Conservation (phyloP, 2,797 vertebrate genomes). For the Spea hammondii region DNA sequence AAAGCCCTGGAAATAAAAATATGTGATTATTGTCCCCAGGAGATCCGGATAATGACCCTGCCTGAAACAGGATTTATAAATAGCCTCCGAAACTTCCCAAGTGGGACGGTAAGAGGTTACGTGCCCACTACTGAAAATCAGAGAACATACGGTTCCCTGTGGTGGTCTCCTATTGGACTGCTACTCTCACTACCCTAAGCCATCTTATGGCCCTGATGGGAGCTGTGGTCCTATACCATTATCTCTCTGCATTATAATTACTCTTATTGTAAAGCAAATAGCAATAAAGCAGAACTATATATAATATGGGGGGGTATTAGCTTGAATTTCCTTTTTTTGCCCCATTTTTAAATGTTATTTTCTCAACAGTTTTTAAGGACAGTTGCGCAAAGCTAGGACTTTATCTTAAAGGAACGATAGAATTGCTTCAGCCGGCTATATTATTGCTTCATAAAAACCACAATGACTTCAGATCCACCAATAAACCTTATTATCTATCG, state of each 20-base stretch:
- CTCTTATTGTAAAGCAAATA: background rate
- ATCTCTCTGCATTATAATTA: too few species aligned
- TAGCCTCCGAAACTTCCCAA: slow-evolving; percentile 12
- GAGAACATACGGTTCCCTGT: too few species aligned
- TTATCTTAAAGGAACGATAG: slow-evolving; percentile 5
- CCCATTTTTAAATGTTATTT: background rate
- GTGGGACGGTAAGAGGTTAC: background rate
- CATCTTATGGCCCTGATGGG: too few species aligned
- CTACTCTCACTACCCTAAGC: too few species aligned
- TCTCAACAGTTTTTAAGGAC: slow-evolving; percentile 23
- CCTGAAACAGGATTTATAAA: slow-evolving; percentile 2
- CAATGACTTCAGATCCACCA: slow-evolving; percentile 30
- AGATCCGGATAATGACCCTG: slow-evolving; percentile 15
- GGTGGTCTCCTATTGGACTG: too few species aligned
- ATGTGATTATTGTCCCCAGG: slow-evolving; percentile 42
- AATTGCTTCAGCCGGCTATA: slow-evolving; percentile 43
- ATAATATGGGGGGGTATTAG: background rate
- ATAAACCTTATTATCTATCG: slow-evolving; percentile 52
- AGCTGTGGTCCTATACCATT: too few species aligned
- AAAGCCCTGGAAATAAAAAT: background rate
- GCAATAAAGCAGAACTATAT: slow-evolving; percentile 29
- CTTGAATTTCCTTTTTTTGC: slow-evolving; percentile 12
- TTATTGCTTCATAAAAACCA: slow-evolving; percentile 51
- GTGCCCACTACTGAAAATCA: too few species aligned
- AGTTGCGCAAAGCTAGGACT: background rate